phyloP scores from a whole-genome alignment of 2,888 invertebrate genomes.

The Bombylius major region DNA sequence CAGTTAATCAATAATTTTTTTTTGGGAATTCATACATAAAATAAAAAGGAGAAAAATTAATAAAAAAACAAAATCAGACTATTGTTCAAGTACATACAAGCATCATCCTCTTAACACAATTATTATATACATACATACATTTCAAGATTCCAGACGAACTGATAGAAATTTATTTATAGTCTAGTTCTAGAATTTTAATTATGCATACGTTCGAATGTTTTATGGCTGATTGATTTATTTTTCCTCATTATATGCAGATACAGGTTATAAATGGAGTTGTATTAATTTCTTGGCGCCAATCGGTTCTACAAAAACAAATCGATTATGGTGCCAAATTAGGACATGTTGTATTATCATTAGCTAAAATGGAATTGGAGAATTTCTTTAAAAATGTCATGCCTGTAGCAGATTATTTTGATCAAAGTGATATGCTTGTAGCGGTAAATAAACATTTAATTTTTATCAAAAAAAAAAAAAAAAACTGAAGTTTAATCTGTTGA shows the following conservation, averaged over 20 bases:
- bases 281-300: constrained; percentile 75
- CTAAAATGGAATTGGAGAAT: constrained; percentile 77
- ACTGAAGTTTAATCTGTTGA: not conserved
- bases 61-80: too few species aligned
- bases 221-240: too few species aligned
- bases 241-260: constrained; percentile 43
- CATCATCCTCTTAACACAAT: too few species aligned
- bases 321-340: constrained; percentile 82
- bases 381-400: constrained; percentile 83
- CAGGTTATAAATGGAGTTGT: constrained; percentile 79
- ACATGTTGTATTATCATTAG: constrained; percentile 64
- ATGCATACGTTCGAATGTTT: too few species aligned
- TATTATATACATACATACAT: too few species aligned
- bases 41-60: too few species aligned
- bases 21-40: too few species aligned
- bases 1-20: too few species aligned
- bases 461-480: not conserved
- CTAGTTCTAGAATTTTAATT: too few species aligned
- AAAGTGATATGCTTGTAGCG: constrained; percentile 63
- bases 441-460: constrained; percentile 32
- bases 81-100: too few species aligned
- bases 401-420: constrained; percentile 82
- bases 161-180: too few species aligned
- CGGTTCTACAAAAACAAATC: constrained; percentile 75
- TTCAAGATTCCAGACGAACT: too few species aligned